Evolutionary conservation across 2,113 vertebrate genomes (phyloP).

Genomic region (Setophaga kirtlandii): DNA sequence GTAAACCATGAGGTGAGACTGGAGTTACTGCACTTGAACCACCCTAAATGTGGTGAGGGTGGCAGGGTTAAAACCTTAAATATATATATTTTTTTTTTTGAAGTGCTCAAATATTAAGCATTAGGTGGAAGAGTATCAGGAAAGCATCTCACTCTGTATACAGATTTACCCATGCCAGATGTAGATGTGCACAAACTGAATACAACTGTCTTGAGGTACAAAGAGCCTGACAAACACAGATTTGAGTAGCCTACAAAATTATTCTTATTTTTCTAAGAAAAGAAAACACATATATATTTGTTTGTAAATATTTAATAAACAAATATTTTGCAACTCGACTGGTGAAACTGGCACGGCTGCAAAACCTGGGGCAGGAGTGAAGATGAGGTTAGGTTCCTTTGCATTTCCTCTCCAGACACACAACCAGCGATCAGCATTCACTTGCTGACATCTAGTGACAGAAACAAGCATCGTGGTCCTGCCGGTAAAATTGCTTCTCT

Average conservation of each 20-base stretch:
- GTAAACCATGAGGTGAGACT: not conserved
- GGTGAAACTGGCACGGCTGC: not conserved
- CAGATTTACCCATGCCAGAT: fast-evolving
- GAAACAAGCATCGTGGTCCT: not conserved
- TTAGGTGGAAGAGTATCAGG: not conserved
- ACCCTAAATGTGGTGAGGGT: not conserved
- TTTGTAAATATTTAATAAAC: not conserved
- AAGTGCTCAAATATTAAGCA: not conserved
- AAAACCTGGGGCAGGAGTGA: not conserved
- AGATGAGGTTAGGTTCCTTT: fast-evolving
- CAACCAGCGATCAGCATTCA: not conserved
- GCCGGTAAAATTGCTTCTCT: not conserved
- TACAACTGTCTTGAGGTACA: fast-evolving
- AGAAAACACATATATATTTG: not conserved
- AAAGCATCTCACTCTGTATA: not conserved
- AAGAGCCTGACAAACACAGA: not conserved
- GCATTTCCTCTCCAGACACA: not conserved
- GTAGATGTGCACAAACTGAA: not conserved
- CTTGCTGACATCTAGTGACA: constrained; percentile 74
- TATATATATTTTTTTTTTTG: too few species aligned
- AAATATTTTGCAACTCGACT: not conserved
- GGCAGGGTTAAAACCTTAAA: not conserved
- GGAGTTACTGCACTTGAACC: not conserved
- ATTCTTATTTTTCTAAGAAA: not conserved
- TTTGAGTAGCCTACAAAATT: not conserved